phyloP scores from a whole-genome alignment of 1,140 invertebrate genomes.

The Atta colombica region DNA sequence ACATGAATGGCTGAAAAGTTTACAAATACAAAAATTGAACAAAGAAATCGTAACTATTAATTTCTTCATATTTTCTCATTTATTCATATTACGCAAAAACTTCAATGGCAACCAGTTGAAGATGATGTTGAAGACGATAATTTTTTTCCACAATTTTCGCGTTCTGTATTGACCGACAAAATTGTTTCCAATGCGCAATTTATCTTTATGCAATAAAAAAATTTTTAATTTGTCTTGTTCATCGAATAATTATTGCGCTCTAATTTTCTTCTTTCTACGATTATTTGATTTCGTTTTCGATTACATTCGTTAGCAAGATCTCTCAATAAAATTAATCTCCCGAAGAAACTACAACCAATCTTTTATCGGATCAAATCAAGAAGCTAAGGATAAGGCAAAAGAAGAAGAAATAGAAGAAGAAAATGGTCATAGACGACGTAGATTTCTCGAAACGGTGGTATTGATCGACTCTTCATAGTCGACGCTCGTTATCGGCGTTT shows the following conservation, averaged over 20 bases:
- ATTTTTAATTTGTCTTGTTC: slow-evolving; percentile 3
- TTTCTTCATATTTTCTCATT: not conserved
- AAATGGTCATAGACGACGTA: slow-evolving; percentile 43
- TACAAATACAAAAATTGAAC: not conserved
- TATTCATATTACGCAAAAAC: not conserved
- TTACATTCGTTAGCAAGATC: not conserved
- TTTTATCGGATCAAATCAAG: not conserved
- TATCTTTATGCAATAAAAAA: not conserved
- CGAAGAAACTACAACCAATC: slow-evolving; percentile 5
- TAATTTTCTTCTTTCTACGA: not conserved
- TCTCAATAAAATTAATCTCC: not conserved
- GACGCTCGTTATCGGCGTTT: slow-evolving; percentile 71
- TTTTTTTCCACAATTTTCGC: not conserved
- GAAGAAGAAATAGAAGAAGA: slow-evolving; percentile 58
- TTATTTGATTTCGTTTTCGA: not conserved
- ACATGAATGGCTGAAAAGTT: not conserved
- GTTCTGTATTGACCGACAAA: slow-evolving; percentile 1
- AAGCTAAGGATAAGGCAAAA: slow-evolving; percentile 12
- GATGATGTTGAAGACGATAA: not conserved
- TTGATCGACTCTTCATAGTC: slow-evolving; percentile 71
- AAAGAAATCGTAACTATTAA: not conserved
- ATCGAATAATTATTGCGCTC: not conserved
- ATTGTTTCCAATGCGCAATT: not conserved
- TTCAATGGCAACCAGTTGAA: not conserved
- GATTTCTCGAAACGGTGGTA: slow-evolving; percentile 64